Conservation (phyloP, 2,888 invertebrate species). For the Bembecia ichneumoniformis region DNA sequence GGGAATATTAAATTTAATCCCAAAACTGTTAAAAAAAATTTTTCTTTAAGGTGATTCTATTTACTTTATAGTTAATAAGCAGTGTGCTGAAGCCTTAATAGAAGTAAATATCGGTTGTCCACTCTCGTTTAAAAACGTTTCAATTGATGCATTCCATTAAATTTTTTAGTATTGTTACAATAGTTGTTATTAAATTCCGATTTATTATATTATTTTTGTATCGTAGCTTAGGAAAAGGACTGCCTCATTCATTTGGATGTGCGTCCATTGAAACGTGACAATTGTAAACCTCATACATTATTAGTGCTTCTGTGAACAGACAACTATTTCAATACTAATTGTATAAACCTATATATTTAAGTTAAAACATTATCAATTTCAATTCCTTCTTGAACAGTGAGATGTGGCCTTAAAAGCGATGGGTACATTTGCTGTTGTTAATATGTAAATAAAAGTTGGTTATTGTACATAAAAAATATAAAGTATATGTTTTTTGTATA, state of each 20-base stretch:
- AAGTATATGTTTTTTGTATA: constrained; percentile 72
- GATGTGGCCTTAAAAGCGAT: constrained; percentile 49
- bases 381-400: constrained; percentile 50
- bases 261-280: constrained; percentile 26
- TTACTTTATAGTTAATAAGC: too few species aligned
- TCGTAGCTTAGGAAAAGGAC: constrained; percentile 22
- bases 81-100: too few species aligned
- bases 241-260: constrained; percentile 12
- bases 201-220: constrained; percentile 34
- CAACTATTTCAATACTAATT: constrained; percentile 11
- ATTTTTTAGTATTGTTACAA: constrained; percentile 26
- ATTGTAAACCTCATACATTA: constrained; percentile 14
- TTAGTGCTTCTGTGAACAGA: constrained; percentile 7
- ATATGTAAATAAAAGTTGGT: constrained; percentile 72
- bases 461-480: constrained; percentile 70
- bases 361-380: constrained; percentile 39
- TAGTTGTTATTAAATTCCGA: constrained; percentile 32
- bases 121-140: constrained; percentile 25
- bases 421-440: constrained; percentile 64
- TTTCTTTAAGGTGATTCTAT: too few species aligned
- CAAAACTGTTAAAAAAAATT: too few species aligned
- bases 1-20: too few species aligned
- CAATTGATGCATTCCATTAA: constrained; percentile 23
- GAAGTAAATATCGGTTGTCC: constrained; percentile 13
- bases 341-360: constrained; percentile 20